Evolutionary conservation across 1,140 invertebrate genomes (phyloP).

Genomic region (Neotoxoptera formosana): DNA sequence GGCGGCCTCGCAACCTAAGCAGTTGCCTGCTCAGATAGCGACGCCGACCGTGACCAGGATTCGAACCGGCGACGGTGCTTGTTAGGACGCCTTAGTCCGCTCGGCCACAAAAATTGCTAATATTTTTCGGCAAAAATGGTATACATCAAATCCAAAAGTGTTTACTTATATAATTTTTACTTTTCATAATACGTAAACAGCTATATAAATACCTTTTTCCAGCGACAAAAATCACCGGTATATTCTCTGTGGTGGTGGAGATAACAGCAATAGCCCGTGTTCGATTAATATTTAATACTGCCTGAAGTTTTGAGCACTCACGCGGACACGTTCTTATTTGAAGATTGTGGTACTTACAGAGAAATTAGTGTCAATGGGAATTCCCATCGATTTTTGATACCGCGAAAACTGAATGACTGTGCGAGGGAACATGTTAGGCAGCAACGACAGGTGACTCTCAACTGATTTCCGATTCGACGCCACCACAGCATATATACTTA

Average conservation of each 20-base stretch:
- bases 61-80: too few species aligned
- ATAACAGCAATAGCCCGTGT: neutral
- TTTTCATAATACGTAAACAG: too few species aligned
- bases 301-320: neutral
- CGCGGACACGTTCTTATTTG: neutral
- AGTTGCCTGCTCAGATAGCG: too few species aligned
- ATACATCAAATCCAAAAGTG: too few species aligned
- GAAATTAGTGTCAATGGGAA: neutral
- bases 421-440: neutral
- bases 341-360: neutral
- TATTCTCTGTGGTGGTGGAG: neutral
- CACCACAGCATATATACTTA: neutral
- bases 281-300: neutral
- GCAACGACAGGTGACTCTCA: neutral
- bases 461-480: neutral
- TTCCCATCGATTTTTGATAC: neutral
- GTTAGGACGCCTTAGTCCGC: too few species aligned
- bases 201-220: constrained; percentile 11
- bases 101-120: too few species aligned
- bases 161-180: too few species aligned
- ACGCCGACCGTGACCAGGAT: too few species aligned
- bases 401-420: neutral
- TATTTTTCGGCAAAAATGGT: too few species aligned
- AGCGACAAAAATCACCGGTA: neutral
- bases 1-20: too few species aligned